Conservation (phyloP, 1,140 invertebrate species). For the Achroia grisella region DNA sequence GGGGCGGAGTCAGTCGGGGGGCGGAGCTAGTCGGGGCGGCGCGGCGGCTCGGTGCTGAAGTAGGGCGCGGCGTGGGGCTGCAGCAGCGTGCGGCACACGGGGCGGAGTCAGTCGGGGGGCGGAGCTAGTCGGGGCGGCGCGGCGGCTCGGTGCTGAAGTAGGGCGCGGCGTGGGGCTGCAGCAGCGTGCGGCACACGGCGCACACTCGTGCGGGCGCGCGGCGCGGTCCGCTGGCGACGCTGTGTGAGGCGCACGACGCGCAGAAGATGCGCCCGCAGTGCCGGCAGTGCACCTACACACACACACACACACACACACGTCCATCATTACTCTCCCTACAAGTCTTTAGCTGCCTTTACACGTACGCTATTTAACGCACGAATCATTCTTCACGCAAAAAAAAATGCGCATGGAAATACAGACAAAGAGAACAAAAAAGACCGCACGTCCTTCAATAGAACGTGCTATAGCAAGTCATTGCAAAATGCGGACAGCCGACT, state of each 20-base stretch:
- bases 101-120: background rate
- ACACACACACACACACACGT: no score
- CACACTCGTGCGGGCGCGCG: constrained; percentile 91
- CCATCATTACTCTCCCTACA: no score
- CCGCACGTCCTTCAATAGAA: no score
- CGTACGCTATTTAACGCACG: no score
- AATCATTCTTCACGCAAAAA: no score
- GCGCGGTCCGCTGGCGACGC: constrained; percentile 90
- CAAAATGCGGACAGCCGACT: background rate
- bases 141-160: constrained; percentile 94
- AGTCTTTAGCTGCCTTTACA: no score
- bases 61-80: constrained; percentile 95
- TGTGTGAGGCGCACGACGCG: constrained; percentile 85
- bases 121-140: constrained; percentile 75
- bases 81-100: constrained; percentile 69
- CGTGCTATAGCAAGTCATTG: background rate
- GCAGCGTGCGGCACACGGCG: constrained; percentile 96
- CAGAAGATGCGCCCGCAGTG: constrained; percentile 98
- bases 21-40: constrained; percentile 77
- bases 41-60: constrained; percentile 90
- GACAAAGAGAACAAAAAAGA: no score
- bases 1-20: background rate
- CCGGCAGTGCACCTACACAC: constrained; percentile 87
- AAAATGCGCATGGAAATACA: no score
- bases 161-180: constrained; percentile 93